Evolutionary conservation across 2,888 invertebrate genomes (phyloP), one percentile per base, ranked within the genome.

Genomic region (Spicauda simplicius): DNA sequence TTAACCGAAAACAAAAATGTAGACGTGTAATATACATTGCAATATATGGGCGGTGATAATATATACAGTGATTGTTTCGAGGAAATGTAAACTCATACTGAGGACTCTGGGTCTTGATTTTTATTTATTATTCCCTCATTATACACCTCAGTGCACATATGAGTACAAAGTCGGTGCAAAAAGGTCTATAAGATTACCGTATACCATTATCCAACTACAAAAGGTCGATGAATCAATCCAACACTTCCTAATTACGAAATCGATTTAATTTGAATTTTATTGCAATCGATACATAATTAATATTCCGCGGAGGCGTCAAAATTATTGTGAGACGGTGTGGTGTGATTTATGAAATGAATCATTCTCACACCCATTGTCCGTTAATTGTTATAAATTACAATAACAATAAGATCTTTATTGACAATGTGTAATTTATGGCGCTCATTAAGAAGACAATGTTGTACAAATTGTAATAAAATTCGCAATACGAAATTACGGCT

Each of bases 351-450:
- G 25, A 25, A 16, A 18, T 67, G 67, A 67, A 67, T 67, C 61
- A 61, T 66, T 61, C 50, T 61, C 56, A 52, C 67, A 52, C 61
- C 61, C 61, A 67, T 67, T 66, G 66, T 66, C 60, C 55, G 60
- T 20, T 66, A 66, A 66, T 66, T 66, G 55, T 66, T 66, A 66
- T 61, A 66, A 66, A 66, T 66, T 60, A 66, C 50, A 60, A 60
- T 66, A 48, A 61, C 66, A 61, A 48, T 61, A 30, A 48, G 55
- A 60, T 54, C 18, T 65, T 60, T 37, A 61, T 61, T 61, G 66
- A 61, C 66, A 60, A 55, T 50, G 33, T 61, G n/a, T 56, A 37
- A 66, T 66, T 66, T 60, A 66, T 61, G 50, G 50, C 25, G 50
- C 50, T 56, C 45, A 66, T 66, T 66, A 66, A 14, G 60, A 48